These are phyloP conservation scores for Bolinopsis microptera DNA, from an alignment of 37 sponge, comb jelly and placozoan species.

Conservation along the genomic window DNA sequence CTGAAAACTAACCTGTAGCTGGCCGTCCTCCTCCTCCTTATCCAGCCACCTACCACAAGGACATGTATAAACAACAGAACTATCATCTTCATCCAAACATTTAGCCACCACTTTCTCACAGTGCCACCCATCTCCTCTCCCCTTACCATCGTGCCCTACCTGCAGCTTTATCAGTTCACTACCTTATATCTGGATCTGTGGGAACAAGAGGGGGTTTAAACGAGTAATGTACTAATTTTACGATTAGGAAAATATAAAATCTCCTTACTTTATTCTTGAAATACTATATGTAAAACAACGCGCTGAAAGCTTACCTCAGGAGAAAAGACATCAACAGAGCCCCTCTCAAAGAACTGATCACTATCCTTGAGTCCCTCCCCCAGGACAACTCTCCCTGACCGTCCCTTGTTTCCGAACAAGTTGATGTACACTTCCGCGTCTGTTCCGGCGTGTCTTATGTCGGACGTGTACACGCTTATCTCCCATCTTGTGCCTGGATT, in stretches of 20 bases:
- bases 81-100: constrained; percentile 24
- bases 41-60: constrained; percentile 54
- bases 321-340: constrained; percentile 4
- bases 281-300: neutral
- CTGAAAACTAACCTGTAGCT: constrained; percentile 43
- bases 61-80: neutral
- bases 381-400: neutral
- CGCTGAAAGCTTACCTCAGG: constrained; percentile 21
- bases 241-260: neutral
- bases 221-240: no score
- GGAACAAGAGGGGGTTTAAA: neutral
- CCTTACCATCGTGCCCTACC: constrained; percentile 49
- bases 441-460: constrained; percentile 41
- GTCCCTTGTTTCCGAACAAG: constrained; percentile 27
- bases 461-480: constrained; percentile 41
- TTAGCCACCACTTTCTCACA: neutral
- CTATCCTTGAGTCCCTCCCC: constrained; percentile 17
- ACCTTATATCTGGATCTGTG: constrained; percentile 41
- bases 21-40: constrained; percentile 59
- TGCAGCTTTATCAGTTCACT: constrained; percentile 29
- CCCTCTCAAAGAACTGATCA: constrained; percentile 58
- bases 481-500: constrained; percentile 40
- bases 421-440: constrained; percentile 5
- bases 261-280: neutral
- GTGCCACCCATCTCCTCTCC: constrained; percentile 60